Evolutionary conservation across 2,888 invertebrate species (phyloP).

Genomic region (Tanypteryx hageni): DNA sequence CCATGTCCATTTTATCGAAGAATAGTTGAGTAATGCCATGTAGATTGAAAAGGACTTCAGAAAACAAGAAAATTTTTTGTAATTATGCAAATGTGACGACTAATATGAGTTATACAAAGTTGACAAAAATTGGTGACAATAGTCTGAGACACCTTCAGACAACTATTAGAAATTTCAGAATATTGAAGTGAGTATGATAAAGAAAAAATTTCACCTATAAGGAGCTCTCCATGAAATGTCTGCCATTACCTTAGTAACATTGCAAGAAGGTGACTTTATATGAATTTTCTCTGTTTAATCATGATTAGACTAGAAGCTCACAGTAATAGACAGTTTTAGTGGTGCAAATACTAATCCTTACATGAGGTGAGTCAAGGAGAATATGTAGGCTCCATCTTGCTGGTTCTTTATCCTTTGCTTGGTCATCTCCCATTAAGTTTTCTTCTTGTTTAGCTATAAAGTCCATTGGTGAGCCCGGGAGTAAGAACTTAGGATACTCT

Average conservation of each 20-base stretch:
- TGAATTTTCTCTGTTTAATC: not conserved
- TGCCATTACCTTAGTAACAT: not conserved
- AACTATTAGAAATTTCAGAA: too few species aligned
- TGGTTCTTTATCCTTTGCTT: not conserved
- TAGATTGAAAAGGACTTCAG: not conserved
- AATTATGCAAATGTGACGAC: too few species aligned
- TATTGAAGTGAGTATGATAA: too few species aligned
- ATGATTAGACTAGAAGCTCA: not conserved
- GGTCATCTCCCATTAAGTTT: not conserved
- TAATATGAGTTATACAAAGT: too few species aligned
- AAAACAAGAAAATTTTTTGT: too few species aligned
- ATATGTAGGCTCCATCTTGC: slow-evolving; percentile 3
- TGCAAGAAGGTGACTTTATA: not conserved
- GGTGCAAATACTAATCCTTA: not conserved
- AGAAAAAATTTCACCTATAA: too few species aligned
- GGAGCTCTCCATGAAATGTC: not conserved
- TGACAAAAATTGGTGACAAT: too few species aligned
- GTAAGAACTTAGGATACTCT: not conserved
- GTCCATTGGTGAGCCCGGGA: not conserved
- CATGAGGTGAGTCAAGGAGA: slow-evolving; percentile 14
- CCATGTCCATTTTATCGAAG: not conserved
- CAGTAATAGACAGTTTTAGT: not conserved
- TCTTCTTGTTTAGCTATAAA: not conserved
- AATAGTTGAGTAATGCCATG: not conserved
- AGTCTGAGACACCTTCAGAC: too few species aligned